phyloP scores from a whole-genome alignment of 2,797 vertebrate species.

The Echeneis naucrates region DNA sequence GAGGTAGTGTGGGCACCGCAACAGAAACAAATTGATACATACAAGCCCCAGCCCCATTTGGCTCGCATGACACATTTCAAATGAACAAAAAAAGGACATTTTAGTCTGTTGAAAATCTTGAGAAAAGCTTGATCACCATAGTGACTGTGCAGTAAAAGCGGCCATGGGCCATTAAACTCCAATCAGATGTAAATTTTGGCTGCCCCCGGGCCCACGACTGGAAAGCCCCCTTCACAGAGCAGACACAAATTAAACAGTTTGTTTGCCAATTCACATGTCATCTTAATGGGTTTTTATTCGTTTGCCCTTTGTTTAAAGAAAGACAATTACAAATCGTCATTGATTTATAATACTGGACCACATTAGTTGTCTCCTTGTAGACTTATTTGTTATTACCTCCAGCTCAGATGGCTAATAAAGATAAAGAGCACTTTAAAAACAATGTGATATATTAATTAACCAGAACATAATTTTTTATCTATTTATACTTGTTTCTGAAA shows the following conservation, averaged over 20 bases:
- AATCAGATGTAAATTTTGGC: constrained; percentile 94
- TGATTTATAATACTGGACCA: constrained; percentile 92
- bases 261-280: constrained; percentile 94
- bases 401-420: constrained; percentile 54
- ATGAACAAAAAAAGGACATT: constrained; percentile 92
- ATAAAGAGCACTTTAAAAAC: constrained; percentile 48
- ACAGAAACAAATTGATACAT: constrained; percentile 99
- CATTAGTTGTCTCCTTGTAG: constrained; percentile 81
- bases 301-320: constrained; percentile 90
- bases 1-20: constrained; percentile 81
- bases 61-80: constrained; percentile 88
- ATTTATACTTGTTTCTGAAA: too few relatives aligned
- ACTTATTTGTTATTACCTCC: constrained; percentile 63
- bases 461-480: constrained; percentile 11
- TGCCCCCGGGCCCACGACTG: constrained; percentile 76
- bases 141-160: constrained; percentile 85
- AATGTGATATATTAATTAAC: background rate
- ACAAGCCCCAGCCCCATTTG: constrained; percentile 87
- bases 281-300: constrained; percentile 93
- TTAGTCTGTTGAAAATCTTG: constrained; percentile 93
- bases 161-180: constrained; percentile 93
- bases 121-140: constrained; percentile 90
- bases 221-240: constrained; percentile 80
- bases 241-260: constrained; percentile 93
- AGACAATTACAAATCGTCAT: constrained; percentile 87